phyloP scores from a whole-genome alignment of 2,797 vertebrate species.

The Buceros bicornis region DNA sequence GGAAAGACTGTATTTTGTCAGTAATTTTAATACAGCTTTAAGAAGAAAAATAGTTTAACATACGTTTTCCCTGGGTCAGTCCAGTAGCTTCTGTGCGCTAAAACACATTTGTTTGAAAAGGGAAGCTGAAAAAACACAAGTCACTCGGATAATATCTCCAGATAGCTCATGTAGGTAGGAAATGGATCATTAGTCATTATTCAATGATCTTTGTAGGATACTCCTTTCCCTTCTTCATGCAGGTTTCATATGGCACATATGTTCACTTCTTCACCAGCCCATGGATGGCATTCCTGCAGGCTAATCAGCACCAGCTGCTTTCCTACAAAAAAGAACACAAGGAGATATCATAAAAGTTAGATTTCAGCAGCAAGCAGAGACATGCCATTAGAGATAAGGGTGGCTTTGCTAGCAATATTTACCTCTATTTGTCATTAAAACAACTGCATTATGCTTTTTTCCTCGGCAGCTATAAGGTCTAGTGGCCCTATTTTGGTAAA shows the following conservation, averaged over 20 bases:
- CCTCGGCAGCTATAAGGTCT: background rate
- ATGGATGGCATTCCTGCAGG: rapidly evolving
- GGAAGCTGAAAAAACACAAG: background rate
- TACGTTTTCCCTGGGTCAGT: background rate
- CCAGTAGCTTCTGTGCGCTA: background rate
- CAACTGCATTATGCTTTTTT: background rate
- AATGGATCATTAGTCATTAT: background rate
- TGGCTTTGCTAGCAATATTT: background rate
- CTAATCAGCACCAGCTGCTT: background rate
- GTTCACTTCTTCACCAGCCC: background rate
- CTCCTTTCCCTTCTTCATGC: background rate
- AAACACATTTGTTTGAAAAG: background rate
- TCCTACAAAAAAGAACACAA: background rate
- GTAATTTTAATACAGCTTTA: background rate
- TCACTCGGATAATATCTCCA: background rate
- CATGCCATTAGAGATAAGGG: background rate
- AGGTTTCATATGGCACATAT: background rate
- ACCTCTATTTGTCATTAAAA: background rate
- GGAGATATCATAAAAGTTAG: background rate
- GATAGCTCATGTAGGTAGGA: background rate
- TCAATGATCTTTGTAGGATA: background rate
- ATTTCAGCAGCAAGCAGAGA: background rate
- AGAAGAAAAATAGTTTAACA: background rate
- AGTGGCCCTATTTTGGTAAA: background rate
- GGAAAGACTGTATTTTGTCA: background rate